A percentile compares a stretch with the other conserved stretches of the same genome.
Evolutionary conservation across 2,113 vertebrate genomes (phyloP).

Genomic region (Proteles cristata): DNA sequence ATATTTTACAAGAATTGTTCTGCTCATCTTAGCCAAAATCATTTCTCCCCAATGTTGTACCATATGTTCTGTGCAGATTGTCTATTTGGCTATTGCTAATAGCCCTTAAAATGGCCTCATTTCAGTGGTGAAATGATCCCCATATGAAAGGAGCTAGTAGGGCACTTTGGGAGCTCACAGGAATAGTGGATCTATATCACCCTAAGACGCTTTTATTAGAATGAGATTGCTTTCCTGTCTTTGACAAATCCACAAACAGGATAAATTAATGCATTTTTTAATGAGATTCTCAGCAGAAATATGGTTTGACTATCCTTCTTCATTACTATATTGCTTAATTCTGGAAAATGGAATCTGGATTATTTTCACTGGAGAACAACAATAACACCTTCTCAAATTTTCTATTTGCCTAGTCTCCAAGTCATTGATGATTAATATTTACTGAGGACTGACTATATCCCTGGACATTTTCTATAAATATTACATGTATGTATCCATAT

Average conservation of each 20-base stretch:
- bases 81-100: conserved; percentile 11
- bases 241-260: not conserved
- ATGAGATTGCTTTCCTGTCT: not conserved
- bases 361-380: not conserved
- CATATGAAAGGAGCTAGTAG: not conserved
- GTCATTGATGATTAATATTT: not conserved
- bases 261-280: not conserved
- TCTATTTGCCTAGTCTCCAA: not conserved
- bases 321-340: not conserved
- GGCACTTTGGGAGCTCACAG: not conserved
- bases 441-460: not conserved
- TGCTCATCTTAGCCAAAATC: conserved; percentile 47
- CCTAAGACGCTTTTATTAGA: not conserved
- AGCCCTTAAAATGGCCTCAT: not conserved
- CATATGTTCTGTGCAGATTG: conserved; percentile 52
- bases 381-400: not conserved
- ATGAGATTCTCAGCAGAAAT: not conserved
- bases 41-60: not conserved
- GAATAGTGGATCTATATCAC: not conserved
- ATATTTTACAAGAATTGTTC: conserved; percentile 40
- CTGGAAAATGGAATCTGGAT: not conserved
- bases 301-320: not conserved
- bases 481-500: not conserved
- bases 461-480: not conserved
- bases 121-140: conserved; percentile 16